Evolutionary conservation across 2,888 invertebrate genomes (phyloP), one percentile per base, ranked within the genome.

Genomic region (Drosophila seclusa): DNA sequence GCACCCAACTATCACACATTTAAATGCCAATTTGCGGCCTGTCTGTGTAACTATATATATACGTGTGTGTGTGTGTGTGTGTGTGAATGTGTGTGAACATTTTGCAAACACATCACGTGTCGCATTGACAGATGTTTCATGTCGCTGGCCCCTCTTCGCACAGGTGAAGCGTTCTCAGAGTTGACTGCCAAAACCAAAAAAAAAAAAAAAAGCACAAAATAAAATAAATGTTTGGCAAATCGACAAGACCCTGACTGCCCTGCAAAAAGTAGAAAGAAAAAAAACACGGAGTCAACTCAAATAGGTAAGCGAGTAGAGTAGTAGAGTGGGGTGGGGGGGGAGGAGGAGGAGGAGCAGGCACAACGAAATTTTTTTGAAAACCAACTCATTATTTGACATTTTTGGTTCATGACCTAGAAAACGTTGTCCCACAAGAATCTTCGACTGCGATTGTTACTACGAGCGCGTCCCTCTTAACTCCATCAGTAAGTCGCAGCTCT

Each of bases 371-470:
- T 62, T 73, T 59, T 66, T 49, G 68, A 73, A 87, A 74, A 67
- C 62, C 72, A 83, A 83, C 80, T 89, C 89, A 85, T 85, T 85
- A 85, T 87, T 85, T 84, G 73, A 89, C 72, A 89, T 89, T 87
- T 84, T 81, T 81, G 83, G 82, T 82, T 89, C 82, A 85, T 87
- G 89, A 87, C 84, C 84, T 82, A 85, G 85, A 85, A 89, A 89
- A 83, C 53, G 55, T 63, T 68, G 76, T 42, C 38, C 57, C 66
- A 60, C 50, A 58, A 65, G 79, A 78, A 60, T 75, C 53, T 42
- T 53, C 54, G 59, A 54, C 59, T 53, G 50, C 53, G 40, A 42
- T 42, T 40, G 57, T 40, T 38, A 21, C 29, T n/a, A 29, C 53
- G 50, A 31, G 32, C 45, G 36, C 54, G 45, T 13, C 24, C 36